A percentile compares a stretch with the other conserved stretches of the same genome.
Conservation (phyloP, 2,113 vertebrate species). For the Corvus hawaiiensis region DNA sequence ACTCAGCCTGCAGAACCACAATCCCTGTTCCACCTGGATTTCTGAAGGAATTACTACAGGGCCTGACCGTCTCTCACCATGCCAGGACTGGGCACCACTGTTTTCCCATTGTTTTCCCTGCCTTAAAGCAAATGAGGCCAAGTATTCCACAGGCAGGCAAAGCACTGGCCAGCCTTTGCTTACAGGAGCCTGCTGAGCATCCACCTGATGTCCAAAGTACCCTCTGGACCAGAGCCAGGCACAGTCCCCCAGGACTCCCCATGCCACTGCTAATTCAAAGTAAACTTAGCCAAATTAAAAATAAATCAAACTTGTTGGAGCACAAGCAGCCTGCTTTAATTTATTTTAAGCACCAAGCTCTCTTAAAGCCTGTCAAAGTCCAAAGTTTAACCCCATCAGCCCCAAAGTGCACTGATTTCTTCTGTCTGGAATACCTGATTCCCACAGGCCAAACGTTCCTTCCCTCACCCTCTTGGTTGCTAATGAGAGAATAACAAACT, state of each 20-base stretch:
- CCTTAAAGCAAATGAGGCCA: neutral
- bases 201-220: neutral
- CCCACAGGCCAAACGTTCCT: fast-evolving
- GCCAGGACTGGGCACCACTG: fast-evolving
- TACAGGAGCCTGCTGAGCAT: neutral
- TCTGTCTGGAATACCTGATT: neutral
- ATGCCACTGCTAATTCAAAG: neutral
- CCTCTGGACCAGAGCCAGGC: neutral
- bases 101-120: neutral
- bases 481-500: neutral
- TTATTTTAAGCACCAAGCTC: neutral
- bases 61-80: fast-evolving
- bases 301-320: neutral
- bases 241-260: fast-evolving
- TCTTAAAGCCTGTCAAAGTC: neutral
- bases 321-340: neutral
- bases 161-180: neutral
- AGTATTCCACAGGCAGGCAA: neutral
- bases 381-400: neutral
- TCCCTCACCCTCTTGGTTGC: neutral
- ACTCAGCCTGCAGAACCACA: neutral
- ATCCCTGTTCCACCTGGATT: neutral
- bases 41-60: neutral
- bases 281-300: neutral
- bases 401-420: neutral